Conservation (phyloP, 2,888 invertebrate genomes). For the Coleophora deauratella region DNA sequence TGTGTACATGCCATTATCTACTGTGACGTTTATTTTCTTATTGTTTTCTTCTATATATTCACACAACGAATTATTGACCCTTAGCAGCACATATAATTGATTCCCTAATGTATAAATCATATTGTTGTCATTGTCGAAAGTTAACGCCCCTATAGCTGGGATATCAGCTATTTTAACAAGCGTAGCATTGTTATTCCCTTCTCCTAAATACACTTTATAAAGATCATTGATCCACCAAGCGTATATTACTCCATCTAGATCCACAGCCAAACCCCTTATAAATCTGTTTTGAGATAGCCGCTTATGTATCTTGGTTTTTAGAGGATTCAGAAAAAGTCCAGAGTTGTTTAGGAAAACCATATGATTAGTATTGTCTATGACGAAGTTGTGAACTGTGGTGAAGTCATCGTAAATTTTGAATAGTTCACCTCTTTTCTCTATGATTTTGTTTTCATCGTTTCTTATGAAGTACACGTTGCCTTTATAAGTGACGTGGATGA, state of each 20-base stretch:
- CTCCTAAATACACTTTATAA: slow-evolving; percentile 33
- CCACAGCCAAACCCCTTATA: slow-evolving; percentile 49
- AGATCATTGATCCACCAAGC: slow-evolving; percentile 62
- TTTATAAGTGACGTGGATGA: slow-evolving; percentile 44
- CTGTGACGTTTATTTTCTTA: too few relatives aligned
- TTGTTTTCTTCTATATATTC: too few relatives aligned
- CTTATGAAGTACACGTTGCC: slow-evolving; percentile 45
- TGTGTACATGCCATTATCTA: too few relatives aligned
- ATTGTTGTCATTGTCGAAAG: slow-evolving; percentile 53
- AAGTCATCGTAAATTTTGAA: slow-evolving; percentile 38
- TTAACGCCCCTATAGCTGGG: slow-evolving; percentile 40
- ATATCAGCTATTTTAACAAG: slow-evolving; percentile 38
- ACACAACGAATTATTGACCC: too few relatives aligned
- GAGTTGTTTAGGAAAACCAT: slow-evolving; percentile 39
- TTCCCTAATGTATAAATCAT: slow-evolving; percentile 22
- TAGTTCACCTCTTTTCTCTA: slow-evolving; percentile 41
- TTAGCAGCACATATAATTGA: too few relatives aligned
- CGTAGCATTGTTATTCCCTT: slow-evolving; percentile 32
- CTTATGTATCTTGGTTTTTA: slow-evolving; percentile 22
- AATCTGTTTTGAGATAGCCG: slow-evolving; percentile 46
- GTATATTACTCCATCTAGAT: slow-evolving; percentile 44
- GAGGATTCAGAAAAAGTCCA: slow-evolving; percentile 43
- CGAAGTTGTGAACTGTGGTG: slow-evolving; percentile 41
- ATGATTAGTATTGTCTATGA: slow-evolving; percentile 44
- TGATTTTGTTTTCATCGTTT: slow-evolving; percentile 35